Conservation (phyloP, 2,888 invertebrate genomes). For the Frankliniella fusca region DNA sequence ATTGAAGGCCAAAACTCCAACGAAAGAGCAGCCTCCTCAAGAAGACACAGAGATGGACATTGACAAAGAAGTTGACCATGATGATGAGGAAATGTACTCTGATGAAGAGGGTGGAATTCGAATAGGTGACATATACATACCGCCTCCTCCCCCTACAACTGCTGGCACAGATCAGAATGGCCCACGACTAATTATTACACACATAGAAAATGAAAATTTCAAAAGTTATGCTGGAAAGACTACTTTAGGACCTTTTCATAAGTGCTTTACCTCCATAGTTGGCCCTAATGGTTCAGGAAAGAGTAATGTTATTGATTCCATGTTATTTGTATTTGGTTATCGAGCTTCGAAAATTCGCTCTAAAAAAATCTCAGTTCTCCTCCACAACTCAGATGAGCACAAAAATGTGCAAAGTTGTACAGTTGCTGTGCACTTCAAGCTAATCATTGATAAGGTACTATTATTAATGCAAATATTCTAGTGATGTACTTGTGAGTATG, state of each 20-base stretch:
- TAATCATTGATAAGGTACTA: constrained; percentile 69
- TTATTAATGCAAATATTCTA: constrained; percentile 5
- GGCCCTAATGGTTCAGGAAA: constrained; percentile 99
- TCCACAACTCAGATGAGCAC: constrained; percentile 84
- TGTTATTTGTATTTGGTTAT: constrained; percentile 98
- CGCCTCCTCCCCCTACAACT: constrained; percentile 60
- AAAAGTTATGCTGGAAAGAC: constrained; percentile 91
- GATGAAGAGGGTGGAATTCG: constrained; percentile 68
- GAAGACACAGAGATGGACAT: constrained; percentile 29
- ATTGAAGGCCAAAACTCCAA: neutral
- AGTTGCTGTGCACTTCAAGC: constrained; percentile 84
- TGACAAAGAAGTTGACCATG: constrained; percentile 33
- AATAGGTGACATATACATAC: constrained; percentile 79
- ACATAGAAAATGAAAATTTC: constrained; percentile 89
- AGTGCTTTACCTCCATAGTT: constrained; percentile 93
- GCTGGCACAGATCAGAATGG: constrained; percentile 68
- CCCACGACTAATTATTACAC: constrained; percentile 82
- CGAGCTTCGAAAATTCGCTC: constrained; percentile 92
- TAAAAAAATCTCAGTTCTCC: constrained; percentile 86
- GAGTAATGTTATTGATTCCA: constrained; percentile 97
- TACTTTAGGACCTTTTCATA: constrained; percentile 89
- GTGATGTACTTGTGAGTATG: neutral
- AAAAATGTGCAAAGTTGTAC: constrained; percentile 72
- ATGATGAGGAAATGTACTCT: neutral
- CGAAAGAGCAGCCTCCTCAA: neutral